Percentiles rank a stretch among this genome's conserved stretches.
Evolutionary conservation across 1,140 invertebrate species (phyloP).

Genomic region (Aphaenogaster floridana): DNA sequence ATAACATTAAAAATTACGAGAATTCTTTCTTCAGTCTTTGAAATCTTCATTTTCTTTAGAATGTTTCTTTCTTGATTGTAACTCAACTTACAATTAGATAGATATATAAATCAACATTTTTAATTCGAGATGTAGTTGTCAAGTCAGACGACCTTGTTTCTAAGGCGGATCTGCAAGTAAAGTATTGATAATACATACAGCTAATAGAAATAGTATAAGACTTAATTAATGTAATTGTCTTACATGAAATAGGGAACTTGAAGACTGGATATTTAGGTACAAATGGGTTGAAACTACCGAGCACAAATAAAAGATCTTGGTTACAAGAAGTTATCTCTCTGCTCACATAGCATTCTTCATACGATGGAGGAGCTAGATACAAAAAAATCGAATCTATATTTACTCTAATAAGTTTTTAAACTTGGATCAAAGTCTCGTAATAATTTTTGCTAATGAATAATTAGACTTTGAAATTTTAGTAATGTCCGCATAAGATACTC

Average conservation of each 20-base stretch:
- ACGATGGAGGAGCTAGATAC: conserved; percentile 65
- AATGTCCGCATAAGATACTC: not conserved
- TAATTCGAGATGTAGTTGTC: not conserved
- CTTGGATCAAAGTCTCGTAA: not conserved
- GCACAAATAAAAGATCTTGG: conserved; percentile 43
- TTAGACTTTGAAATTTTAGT: not conserved
- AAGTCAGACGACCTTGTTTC: not conserved
- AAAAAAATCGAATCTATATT: not conserved
- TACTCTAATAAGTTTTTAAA: not conserved
- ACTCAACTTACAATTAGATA: no score
- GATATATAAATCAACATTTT: not conserved
- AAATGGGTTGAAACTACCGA: conserved; percentile 39
- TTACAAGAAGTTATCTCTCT: conserved; percentile 9
- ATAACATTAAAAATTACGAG: no score
- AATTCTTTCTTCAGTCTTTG: no score
- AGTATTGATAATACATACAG: not conserved
- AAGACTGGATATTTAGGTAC: conserved; percentile 67
- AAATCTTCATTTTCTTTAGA: no score
- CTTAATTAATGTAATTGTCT: no score
- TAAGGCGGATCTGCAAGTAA: not conserved
- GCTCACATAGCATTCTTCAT: conserved; percentile 68
- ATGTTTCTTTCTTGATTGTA: no score
- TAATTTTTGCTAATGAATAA: not conserved
- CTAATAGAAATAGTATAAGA: no score
- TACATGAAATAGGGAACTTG: not conserved